A percentile compares a stretch with the other conserved stretches of the same genome.
phyloP scores from a whole-genome alignment of 2,888 invertebrate species.

The Sinodicranocentrus sp. region DNA sequence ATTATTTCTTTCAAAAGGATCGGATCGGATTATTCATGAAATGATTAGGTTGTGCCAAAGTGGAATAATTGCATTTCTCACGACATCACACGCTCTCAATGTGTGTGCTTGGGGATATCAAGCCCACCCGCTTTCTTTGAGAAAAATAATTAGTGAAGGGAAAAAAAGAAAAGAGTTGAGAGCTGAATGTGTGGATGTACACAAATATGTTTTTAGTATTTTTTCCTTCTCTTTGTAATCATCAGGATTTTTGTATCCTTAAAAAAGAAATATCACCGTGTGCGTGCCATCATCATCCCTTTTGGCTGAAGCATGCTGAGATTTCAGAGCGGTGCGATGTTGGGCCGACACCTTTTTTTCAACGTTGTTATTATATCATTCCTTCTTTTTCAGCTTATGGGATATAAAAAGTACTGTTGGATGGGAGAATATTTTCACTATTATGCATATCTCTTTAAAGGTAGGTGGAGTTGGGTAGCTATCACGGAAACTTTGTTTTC shows the following conservation, averaged over 20 bases:
- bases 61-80: slow-evolving; percentile 66
- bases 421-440: too few relatives aligned
- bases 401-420: background rate
- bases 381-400: background rate
- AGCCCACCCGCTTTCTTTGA: slow-evolving; percentile 52
- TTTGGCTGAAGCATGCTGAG: too few relatives aligned
- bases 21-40: slow-evolving; percentile 60
- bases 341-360: slow-evolving; percentile 32
- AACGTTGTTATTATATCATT: slow-evolving; percentile 30
- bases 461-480: slow-evolving; percentile 10
- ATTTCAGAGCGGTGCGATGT: background rate
- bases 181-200: background rate
- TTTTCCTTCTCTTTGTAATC: background rate
- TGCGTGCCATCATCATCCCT: too few relatives aligned
- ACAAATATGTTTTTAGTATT: background rate
- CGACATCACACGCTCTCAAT: slow-evolving; percentile 23
- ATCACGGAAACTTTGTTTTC: too few relatives aligned
- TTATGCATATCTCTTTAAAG: too few relatives aligned
- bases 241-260: too few relatives aligned
- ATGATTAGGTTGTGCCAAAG: slow-evolving; percentile 61
- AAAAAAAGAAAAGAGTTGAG: background rate
- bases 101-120: background rate
- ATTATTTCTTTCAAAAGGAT: slow-evolving; percentile 53
- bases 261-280: too few relatives aligned
- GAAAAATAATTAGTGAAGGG: slow-evolving; percentile 48